These are phyloP conservation scores for Wiebesia pumilae DNA, from an alignment of 1,140 invertebrate genomes.

Conservation along the genomic window DNA sequence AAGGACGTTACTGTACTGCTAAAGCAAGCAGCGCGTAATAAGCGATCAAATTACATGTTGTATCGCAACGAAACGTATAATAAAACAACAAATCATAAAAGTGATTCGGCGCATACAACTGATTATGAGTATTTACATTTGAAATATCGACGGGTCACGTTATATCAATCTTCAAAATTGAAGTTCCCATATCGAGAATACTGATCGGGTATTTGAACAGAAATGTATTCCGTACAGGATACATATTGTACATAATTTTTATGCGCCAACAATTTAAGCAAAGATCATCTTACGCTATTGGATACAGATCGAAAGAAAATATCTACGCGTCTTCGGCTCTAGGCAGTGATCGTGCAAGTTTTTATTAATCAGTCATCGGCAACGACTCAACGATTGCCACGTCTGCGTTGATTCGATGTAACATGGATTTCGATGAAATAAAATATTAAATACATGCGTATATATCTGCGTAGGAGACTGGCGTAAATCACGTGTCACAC, in stretches of 20 bases:
- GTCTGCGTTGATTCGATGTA: background rate
- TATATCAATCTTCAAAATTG: conserved; percentile 7
- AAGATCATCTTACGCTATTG: background rate
- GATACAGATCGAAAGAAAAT: background rate
- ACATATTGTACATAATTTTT: background rate
- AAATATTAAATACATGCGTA: background rate
- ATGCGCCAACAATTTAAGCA: background rate
- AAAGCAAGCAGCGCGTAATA: background rate
- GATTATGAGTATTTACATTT: background rate
- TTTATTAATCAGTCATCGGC: background rate
- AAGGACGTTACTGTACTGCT: background rate
- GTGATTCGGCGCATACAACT: background rate
- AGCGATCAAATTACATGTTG: background rate
- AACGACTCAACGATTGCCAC: background rate
- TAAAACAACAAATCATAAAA: background rate
- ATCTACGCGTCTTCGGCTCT: background rate
- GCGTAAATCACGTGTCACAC: background rate
- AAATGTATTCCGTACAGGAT: background rate
- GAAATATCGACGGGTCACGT: background rate
- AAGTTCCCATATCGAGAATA: background rate
- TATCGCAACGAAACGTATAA: background rate
- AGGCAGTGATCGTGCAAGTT: background rate
- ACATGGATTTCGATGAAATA: background rate
- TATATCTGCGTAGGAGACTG: too few relatives aligned
- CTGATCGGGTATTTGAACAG: background rate